Evolutionary conservation across 2,888 invertebrate genomes (phyloP).

Genomic region (Drosophila subsilvestris): DNA sequence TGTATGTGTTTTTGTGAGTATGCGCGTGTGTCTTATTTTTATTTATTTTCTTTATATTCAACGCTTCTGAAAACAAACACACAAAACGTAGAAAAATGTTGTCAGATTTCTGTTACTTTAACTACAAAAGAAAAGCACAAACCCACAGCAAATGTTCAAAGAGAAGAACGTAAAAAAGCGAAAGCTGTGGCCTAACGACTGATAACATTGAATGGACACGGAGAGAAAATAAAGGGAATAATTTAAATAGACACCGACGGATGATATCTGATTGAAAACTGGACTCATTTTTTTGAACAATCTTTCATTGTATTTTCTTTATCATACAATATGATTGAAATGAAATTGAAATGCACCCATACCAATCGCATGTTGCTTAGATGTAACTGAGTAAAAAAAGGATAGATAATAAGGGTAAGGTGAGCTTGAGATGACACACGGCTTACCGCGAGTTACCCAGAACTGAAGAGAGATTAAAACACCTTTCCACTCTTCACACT

Average conservation of each 20-base stretch:
- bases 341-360: too few relatives aligned
- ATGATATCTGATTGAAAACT: too few relatives aligned
- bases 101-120: constrained; percentile 62
- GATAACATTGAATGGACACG: constrained; percentile 31
- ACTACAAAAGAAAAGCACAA: constrained; percentile 34
- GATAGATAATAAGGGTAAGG: too few relatives aligned
- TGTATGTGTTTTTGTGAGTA: background rate
- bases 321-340: too few relatives aligned
- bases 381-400: too few relatives aligned
- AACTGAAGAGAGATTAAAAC: too few relatives aligned
- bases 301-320: too few relatives aligned
- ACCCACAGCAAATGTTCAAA: constrained; percentile 44
- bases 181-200: constrained; percentile 8
- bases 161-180: constrained; percentile 24
- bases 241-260: background rate
- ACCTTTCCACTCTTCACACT: too few relatives aligned
- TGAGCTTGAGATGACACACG: too few relatives aligned
- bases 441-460: too few relatives aligned
- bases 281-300: too few relatives aligned
- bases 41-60: constrained; percentile 68
- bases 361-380: too few relatives aligned
- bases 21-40: constrained; percentile 38
- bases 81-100: constrained; percentile 26
- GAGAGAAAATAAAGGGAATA: background rate
- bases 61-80: constrained; percentile 47